Evolutionary conservation across 1,140 invertebrate genomes (phyloP).

Genomic region (Drosophila busckii): DNA sequence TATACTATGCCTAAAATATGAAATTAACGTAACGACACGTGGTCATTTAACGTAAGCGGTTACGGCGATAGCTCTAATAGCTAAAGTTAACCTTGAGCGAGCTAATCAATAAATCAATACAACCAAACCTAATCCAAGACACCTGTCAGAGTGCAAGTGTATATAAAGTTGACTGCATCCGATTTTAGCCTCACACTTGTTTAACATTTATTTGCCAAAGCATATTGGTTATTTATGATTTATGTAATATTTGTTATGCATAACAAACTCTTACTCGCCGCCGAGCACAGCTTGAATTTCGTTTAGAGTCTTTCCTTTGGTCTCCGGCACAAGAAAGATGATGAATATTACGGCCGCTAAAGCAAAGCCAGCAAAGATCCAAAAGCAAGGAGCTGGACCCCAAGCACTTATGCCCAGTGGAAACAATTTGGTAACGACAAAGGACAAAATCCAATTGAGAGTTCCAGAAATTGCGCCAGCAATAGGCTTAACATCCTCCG

Average conservation of each 20-base stretch:
- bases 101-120: conserved; percentile 32
- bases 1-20: too few species aligned
- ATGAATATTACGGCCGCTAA: conserved; percentile 82
- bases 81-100: conserved; percentile 1
- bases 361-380: conserved; percentile 85
- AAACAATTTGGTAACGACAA: conserved; percentile 87
- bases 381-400: conserved; percentile 84
- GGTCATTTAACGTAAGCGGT: too few species aligned
- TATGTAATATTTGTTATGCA: too few species aligned
- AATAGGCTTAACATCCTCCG: conserved; percentile 86
- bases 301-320: conserved; percentile 84
- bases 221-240: too few species aligned
- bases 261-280: background rate
- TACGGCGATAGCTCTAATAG: background rate
- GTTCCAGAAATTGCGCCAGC: conserved; percentile 85
- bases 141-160: too few species aligned
- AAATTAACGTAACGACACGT: too few species aligned
- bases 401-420: conserved; percentile 40
- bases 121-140: too few species aligned
- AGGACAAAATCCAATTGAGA: conserved; percentile 89
- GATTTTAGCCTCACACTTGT: too few species aligned
- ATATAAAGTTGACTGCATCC: too few species aligned
- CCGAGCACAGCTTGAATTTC: conserved; percentile 80
- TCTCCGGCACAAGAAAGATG: conserved; percentile 84
- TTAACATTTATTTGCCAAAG: too few species aligned